Evolutionary conservation across 2,113 vertebrate species (phyloP).

Genomic region (Eurystomus gularis): DNA sequence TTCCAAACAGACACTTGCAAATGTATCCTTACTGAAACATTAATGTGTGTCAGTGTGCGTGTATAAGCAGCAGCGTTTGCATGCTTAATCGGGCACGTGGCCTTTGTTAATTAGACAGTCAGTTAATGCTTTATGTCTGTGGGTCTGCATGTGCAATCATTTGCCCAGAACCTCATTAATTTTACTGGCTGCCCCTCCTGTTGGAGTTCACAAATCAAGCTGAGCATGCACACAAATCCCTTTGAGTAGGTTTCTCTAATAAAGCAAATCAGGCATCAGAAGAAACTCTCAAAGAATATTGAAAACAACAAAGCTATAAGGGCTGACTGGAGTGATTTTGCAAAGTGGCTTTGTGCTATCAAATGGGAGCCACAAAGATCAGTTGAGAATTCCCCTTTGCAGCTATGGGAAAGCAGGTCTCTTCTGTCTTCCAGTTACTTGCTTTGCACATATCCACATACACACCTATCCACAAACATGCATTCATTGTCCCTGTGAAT

Average conservation of each 20-base stretch:
- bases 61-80: constrained; percentile 23
- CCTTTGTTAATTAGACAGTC: constrained; percentile 68
- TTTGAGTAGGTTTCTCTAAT: constrained; percentile 60
- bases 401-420: neutral
- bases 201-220: constrained; percentile 69
- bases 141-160: constrained; percentile 60
- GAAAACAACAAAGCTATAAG: constrained; percentile 10
- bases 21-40: constrained; percentile 34
- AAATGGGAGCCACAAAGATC: neutral
- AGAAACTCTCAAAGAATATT: constrained; percentile 30
- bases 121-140: constrained; percentile 65
- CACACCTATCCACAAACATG: fast-evolving
- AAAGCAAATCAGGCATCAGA: constrained; percentile 46
- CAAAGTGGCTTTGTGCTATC: neutral
- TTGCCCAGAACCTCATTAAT: constrained; percentile 70
- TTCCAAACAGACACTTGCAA: constrained; percentile 47
- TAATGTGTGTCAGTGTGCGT: constrained; percentile 34
- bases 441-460: neutral
- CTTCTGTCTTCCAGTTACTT: neutral
- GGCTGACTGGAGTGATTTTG: constrained; percentile 3
- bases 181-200: constrained; percentile 67
- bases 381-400: neutral
- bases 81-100: constrained; percentile 61
- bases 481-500: neutral
- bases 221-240: constrained; percentile 64